Conservation (phyloP, 2,888 invertebrate genomes). For the Mamestra brassicae region DNA sequence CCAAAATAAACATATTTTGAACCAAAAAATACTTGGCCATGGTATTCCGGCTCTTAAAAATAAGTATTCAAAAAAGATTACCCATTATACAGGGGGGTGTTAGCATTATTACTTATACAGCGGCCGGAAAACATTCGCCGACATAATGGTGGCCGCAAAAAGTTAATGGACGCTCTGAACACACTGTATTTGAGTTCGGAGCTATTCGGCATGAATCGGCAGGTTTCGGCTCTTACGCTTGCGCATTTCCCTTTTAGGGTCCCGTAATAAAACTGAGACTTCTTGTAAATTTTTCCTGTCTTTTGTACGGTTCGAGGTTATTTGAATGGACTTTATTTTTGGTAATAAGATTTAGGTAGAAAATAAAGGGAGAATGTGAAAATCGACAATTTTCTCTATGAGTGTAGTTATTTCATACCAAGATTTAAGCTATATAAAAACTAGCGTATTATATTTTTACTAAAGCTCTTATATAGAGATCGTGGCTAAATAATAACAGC, state of each 20-base stretch:
- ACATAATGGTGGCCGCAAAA: conserved; percentile 76
- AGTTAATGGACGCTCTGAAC: conserved; percentile 78
- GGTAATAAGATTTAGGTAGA: too few species aligned
- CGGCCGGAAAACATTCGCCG: conserved; percentile 73
- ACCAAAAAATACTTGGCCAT: conserved; percentile 44
- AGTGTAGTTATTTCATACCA: too few species aligned
- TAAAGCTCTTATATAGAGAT: too few species aligned
- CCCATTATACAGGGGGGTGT: conserved; percentile 63
- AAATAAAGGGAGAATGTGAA: too few species aligned
- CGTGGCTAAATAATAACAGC: too few species aligned
- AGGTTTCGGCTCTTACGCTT: conserved; percentile 66
- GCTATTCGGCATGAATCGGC: conserved; percentile 74
- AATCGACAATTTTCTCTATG: too few species aligned
- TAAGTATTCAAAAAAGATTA: conserved; percentile 72
- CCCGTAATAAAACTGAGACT: conserved; percentile 1
- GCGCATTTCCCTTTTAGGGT: conserved; percentile 62
- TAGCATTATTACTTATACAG: conserved; percentile 69
- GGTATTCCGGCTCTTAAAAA: conserved; percentile 63
- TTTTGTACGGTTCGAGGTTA: not conserved
- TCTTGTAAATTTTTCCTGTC: not conserved
- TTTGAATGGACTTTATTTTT: not conserved
- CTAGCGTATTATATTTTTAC: too few species aligned
- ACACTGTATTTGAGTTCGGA: conserved; percentile 62
- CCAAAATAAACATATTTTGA: conserved; percentile 42
- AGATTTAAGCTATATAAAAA: too few species aligned